phyloP scores from a whole-genome alignment of 2,113 vertebrate species.

The Machaerirhynchus nigripectus region DNA sequence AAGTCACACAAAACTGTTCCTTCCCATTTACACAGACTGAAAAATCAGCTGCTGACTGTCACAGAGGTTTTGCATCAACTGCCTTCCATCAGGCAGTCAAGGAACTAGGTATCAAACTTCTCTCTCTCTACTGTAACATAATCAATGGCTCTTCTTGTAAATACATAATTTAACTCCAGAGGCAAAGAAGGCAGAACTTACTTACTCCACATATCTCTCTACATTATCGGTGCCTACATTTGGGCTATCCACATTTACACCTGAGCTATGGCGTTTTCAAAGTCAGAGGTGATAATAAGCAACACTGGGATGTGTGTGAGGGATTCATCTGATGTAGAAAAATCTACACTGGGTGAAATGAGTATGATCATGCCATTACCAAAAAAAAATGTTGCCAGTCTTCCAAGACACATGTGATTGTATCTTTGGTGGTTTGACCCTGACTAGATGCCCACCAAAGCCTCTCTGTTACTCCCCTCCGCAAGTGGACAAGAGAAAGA shows the following conservation, averaged over 20 bases:
- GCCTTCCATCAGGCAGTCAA: background rate
- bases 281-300: background rate
- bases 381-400: background rate
- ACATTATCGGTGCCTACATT: background rate
- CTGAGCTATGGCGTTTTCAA: background rate
- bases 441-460: background rate
- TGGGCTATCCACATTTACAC: background rate
- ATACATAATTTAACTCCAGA: background rate
- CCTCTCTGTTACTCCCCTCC: background rate
- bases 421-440: background rate
- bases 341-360: background rate
- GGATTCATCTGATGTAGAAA: background rate
- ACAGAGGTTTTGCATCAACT: background rate
- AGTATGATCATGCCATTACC: background rate
- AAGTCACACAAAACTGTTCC: background rate
- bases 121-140: background rate
- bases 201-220: background rate
- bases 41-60: background rate
- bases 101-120: background rate
- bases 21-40: background rate
- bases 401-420: background rate
- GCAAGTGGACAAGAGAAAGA: background rate
- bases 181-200: background rate
- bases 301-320: background rate
- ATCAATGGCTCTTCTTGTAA: background rate